These are phyloP conservation scores for Lycocerus yunnanus DNA, from an alignment of 2,888 invertebrate genomes.

Conservation along the genomic window DNA sequence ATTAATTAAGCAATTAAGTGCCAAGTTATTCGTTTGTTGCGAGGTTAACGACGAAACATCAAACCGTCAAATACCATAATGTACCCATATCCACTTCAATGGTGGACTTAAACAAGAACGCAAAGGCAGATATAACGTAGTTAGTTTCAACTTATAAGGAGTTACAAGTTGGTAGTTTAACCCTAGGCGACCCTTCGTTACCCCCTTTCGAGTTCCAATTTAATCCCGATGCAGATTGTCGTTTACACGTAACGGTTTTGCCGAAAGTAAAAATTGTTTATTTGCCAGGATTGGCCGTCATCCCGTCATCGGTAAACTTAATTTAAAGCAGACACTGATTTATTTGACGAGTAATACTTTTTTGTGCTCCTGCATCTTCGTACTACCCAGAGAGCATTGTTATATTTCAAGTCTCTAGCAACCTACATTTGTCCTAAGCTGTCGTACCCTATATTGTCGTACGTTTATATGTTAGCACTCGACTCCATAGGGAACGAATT, in stretches of 20 bases:
- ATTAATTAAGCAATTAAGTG: neutral
- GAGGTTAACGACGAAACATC: slow-evolving; percentile 4
- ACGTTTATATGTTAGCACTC: slow-evolving; percentile 2
- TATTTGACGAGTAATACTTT: neutral
- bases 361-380: neutral
- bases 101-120: slow-evolving; percentile 5
- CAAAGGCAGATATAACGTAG: slow-evolving; percentile 15
- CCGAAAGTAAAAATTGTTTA: neutral
- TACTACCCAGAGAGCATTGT: neutral
- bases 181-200: slow-evolving; percentile 25
- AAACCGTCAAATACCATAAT: slow-evolving; percentile 18
- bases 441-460: slow-evolving; percentile 19
- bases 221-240: slow-evolving; percentile 24
- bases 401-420: neutral
- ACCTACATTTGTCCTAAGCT: slow-evolving; percentile 5
- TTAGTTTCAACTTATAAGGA: slow-evolving; percentile 27
- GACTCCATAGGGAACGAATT: slow-evolving; percentile 17
- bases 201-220: slow-evolving; percentile 17
- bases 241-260: neutral
- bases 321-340: neutral
- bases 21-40: neutral
- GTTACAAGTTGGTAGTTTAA: slow-evolving; percentile 28
- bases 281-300: neutral
- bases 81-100: slow-evolving; percentile 6
- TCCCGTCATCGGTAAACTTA: neutral